These are phyloP conservation scores for Gracilinanus agilis DNA, from an alignment of 2,113 vertebrate genomes.

Conservation along the genomic window DNA sequence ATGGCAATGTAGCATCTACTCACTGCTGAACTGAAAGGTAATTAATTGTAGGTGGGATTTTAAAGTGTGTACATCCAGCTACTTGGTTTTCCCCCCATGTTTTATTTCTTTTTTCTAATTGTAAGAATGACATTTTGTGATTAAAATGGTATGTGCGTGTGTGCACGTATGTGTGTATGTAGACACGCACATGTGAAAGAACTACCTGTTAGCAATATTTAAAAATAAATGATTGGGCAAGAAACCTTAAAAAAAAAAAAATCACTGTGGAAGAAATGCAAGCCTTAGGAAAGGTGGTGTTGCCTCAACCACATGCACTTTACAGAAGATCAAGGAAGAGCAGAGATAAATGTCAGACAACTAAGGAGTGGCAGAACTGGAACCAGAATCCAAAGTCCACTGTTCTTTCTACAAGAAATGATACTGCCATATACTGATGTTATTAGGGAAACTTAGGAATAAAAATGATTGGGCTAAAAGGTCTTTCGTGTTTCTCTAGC, in stretches of 20 bases:
- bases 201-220: slow-evolving; percentile 74
- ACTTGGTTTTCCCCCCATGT: not conserved
- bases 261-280: too few species aligned
- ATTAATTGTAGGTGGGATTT: slow-evolving; percentile 68
- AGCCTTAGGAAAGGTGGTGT: too few species aligned
- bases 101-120: slow-evolving; percentile 20
- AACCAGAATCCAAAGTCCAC: not conserved
- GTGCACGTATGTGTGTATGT: slow-evolving; percentile 60
- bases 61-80: slow-evolving; percentile 47
- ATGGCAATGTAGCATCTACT: slow-evolving; percentile 78
- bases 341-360: not conserved
- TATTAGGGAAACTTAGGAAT: too few species aligned
- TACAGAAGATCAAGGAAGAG: not conserved
- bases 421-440: too few species aligned
- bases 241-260: slow-evolving; percentile 42
- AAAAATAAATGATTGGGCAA: slow-evolving; percentile 65
- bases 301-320: accelerated
- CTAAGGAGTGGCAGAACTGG: not conserved
- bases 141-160: slow-evolving; percentile 52
- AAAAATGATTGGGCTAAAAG: too few species aligned
- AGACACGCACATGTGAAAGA: slow-evolving; percentile 30
- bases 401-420: too few species aligned
- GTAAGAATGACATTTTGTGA: slow-evolving; percentile 68
- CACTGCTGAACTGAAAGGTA: slow-evolving; percentile 76
- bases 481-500: too few species aligned